phyloP scores from a whole-genome alignment of 35 echinoderm and acorn worm species.

The Chiridota heheva region DNA sequence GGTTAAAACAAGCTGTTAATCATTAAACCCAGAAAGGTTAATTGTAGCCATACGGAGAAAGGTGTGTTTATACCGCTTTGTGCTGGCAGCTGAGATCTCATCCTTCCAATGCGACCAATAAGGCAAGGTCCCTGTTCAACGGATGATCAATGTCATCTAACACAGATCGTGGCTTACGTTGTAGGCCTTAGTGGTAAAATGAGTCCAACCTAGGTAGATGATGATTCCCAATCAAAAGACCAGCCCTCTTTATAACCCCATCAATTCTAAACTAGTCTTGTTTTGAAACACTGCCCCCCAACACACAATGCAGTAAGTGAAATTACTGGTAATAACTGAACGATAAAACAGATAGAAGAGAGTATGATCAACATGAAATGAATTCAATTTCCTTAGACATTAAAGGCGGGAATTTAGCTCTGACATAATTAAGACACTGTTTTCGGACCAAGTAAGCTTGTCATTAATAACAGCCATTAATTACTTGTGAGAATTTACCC shows the following conservation, averaged over 20 bases:
- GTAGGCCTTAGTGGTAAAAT: background rate
- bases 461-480: conserved; percentile 6
- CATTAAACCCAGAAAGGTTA: too few species aligned
- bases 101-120: conserved; percentile 2
- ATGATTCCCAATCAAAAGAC: background rate
- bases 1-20: too few species aligned
- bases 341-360: background rate
- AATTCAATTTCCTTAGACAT: conserved; percentile 5
- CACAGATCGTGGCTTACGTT: background rate
- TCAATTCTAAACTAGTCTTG: background rate
- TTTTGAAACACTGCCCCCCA: background rate
- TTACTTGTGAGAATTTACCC: conserved; percentile 23
- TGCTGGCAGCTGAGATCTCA: background rate
- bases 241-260: background rate
- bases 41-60: background rate
- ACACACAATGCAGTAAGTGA: conserved; percentile 3
- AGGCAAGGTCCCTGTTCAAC: background rate
- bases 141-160: background rate
- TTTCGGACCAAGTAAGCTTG: background rate
- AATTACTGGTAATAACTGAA: background rate
- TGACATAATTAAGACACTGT: background rate
- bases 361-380: conserved; percentile 3
- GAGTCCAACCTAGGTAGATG: background rate
- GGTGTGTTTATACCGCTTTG: background rate
- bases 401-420: background rate